These are phyloP conservation scores for Tamias sibiricus DNA, from an alignment of 2,113 vertebrate species.

Conservation along the genomic window DNA sequence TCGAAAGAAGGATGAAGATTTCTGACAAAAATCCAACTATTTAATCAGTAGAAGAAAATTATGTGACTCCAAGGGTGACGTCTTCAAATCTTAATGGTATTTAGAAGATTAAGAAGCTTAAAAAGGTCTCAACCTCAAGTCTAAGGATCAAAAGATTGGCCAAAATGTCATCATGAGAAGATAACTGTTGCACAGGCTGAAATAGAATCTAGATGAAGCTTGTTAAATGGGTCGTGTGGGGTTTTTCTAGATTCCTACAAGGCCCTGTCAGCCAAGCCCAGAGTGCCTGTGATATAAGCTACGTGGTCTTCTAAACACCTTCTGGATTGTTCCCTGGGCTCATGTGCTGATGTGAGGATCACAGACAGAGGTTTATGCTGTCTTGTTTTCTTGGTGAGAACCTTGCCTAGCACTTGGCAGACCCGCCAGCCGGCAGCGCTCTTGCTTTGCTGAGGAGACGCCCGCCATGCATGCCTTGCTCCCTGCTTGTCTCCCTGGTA, in stretches of 20 bases:
- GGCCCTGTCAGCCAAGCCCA: not conserved
- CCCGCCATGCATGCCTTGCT: not conserved
- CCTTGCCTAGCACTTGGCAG: not conserved
- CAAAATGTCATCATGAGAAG: conserved; percentile 4
- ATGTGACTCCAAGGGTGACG: not conserved
- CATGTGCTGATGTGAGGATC: not conserved
- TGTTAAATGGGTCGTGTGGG: conserved; percentile 10
- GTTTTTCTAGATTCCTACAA: not conserved
- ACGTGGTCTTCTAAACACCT: not conserved
- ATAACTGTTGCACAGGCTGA: not conserved
- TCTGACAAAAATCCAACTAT: not conserved
- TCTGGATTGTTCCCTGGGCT: not conserved
- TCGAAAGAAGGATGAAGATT: conserved; percentile 34
- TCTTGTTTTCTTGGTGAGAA: not conserved
- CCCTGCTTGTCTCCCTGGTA: not conserved
- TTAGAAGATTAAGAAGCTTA: conserved; percentile 57
- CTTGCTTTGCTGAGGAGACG: conserved; percentile 68
- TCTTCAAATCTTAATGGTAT: not conserved
- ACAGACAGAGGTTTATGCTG: not conserved
- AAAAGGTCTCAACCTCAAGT: conserved; percentile 53
- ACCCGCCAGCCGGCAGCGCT: not conserved
- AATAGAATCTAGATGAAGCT: conserved; percentile 26
- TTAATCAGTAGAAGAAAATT: not conserved
- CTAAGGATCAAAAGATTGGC: conserved; percentile 15
- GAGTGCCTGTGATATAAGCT: not conserved